phyloP scores from a whole-genome alignment of 2,888 invertebrate genomes.

The Coleophora flavipennella region DNA sequence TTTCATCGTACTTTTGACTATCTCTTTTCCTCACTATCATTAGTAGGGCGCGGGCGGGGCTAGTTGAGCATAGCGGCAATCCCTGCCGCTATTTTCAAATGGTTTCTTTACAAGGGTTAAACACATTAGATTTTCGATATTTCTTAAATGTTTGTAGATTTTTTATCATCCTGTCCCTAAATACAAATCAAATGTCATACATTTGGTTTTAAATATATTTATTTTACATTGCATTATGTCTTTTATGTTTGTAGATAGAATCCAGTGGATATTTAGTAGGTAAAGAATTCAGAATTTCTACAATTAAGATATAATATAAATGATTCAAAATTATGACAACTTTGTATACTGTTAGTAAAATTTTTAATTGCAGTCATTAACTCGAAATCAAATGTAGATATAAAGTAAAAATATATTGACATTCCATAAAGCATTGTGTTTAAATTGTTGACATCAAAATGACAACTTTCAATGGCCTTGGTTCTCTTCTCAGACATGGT shows the following conservation, averaged over 20 bases:
- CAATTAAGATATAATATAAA: constrained; percentile 33
- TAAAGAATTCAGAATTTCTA: constrained; percentile 33
- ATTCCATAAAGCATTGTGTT: constrained; percentile 70
- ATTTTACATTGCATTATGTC: constrained; percentile 69
- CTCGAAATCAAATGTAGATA: constrained; percentile 66
- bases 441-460: constrained; percentile 45
- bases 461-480: too few relatives aligned
- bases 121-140: constrained; percentile 65
- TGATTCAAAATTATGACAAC: constrained; percentile 34
- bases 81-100: too few relatives aligned
- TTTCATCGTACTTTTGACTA: too few relatives aligned
- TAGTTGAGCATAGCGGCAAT: too few relatives aligned
- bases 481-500: too few relatives aligned
- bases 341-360: constrained; percentile 63
- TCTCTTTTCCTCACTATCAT: too few relatives aligned
- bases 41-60: too few relatives aligned
- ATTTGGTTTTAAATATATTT: constrained; percentile 73
- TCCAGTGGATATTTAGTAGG: constrained; percentile 56
- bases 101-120: too few relatives aligned
- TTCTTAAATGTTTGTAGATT: constrained; percentile 71
- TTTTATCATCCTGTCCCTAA: constrained; percentile 67
- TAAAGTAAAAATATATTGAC: constrained; percentile 70
- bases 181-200: constrained; percentile 70
- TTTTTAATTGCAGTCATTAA: constrained; percentile 59
- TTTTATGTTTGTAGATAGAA: constrained; percentile 70